phyloP scores from a whole-genome alignment of 2,113 vertebrate species.

The Ciconia maguari region DNA sequence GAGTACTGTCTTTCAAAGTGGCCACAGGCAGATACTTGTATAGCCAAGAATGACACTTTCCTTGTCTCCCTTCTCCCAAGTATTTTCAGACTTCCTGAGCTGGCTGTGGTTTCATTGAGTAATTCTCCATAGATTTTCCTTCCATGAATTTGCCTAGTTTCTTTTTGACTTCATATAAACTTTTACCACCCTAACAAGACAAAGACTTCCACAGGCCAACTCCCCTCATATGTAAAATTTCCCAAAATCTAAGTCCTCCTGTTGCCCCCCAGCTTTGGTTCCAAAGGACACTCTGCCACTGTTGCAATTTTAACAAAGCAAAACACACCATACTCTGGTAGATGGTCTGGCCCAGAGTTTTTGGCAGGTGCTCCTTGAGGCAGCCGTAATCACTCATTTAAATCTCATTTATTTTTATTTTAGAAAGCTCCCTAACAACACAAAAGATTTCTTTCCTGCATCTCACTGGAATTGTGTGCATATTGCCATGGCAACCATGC shows the following conservation, averaged over 20 bases:
- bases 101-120: not conserved
- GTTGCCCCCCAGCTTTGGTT: not conserved
- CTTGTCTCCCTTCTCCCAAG: not conserved
- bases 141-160: not conserved
- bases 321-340: not conserved
- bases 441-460: conserved; percentile 2
- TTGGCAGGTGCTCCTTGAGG: conserved; percentile 18
- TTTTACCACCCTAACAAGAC: not conserved
- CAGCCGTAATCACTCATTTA: conserved; percentile 15
- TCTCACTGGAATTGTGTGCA: conserved; percentile 32
- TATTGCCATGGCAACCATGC: conserved; percentile 46
- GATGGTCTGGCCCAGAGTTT: not conserved
- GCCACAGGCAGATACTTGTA: not conserved
- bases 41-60: not conserved
- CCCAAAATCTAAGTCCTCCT: not conserved
- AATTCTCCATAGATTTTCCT: not conserved
- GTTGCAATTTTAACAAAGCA: not conserved
- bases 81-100: not conserved
- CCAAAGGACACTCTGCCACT: not conserved
- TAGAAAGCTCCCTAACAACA: conserved; percentile 16
- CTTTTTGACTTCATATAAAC: not conserved
- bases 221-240: not conserved
- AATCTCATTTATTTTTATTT: conserved; percentile 46
- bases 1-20: not conserved
- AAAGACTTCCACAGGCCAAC: not conserved